Evolutionary conservation across 2,888 invertebrate genomes (phyloP).

Genomic region (Mycalesis mineus): DNA sequence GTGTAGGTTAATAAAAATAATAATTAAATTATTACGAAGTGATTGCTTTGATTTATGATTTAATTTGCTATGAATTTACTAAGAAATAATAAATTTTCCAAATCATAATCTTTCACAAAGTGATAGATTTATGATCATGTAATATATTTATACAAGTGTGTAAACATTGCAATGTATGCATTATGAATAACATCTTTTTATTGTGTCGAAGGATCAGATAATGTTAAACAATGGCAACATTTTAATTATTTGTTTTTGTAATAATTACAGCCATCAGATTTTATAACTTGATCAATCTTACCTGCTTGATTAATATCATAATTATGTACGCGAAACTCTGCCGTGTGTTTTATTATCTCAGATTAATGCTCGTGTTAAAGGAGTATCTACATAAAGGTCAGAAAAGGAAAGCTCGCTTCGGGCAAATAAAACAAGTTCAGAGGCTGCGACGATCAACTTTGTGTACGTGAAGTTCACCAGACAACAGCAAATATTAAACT

Average conservation of each 20-base stretch:
- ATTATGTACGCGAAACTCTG: conserved; percentile 20
- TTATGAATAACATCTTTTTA: background rate
- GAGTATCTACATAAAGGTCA: conserved; percentile 59
- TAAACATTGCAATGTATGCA: too few relatives aligned
- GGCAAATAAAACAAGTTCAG: conserved; percentile 23
- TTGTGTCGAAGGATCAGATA: background rate
- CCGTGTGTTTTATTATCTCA: conserved; percentile 25
- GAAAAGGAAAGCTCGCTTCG: conserved; percentile 54
- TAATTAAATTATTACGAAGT: too few relatives aligned
- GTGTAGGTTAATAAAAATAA: too few relatives aligned
- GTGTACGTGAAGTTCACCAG: conserved; percentile 31
- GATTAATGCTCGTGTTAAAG: conserved; percentile 32
- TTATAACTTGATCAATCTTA: conserved; percentile 21
- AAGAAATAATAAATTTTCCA: too few relatives aligned
- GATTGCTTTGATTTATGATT: too few relatives aligned
- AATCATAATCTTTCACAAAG: too few relatives aligned
- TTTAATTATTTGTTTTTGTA: conserved; percentile 12
- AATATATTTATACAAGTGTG: too few relatives aligned
- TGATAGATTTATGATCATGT: too few relatives aligned
- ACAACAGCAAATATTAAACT: conserved; percentile 27
- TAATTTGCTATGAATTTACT: too few relatives aligned
- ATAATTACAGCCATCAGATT: conserved; percentile 17
- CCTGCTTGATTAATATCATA: conserved; percentile 13
- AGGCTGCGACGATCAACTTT: conserved; percentile 32
- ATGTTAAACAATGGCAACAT: background rate